phyloP scores from a whole-genome alignment of 2,113 vertebrate species.

The Capreolus pygargus region DNA sequence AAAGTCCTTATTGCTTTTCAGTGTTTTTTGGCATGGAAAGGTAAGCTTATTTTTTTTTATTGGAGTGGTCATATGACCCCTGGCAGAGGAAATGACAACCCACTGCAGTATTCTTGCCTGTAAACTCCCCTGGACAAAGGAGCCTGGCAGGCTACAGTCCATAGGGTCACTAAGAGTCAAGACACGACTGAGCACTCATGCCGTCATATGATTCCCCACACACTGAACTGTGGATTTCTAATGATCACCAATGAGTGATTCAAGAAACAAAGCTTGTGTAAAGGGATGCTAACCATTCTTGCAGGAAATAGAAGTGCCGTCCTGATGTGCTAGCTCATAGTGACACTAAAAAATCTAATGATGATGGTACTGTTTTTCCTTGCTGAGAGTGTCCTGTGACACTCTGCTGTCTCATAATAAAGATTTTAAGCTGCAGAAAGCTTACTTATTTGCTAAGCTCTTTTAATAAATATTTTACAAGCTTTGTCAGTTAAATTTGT shows the following conservation, averaged over 20 bases:
- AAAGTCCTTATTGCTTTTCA: not conserved
- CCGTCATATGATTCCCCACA: not conserved
- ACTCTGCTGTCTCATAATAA: not conserved
- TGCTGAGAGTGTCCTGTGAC: not conserved
- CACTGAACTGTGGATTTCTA: not conserved
- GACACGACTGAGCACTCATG: not conserved
- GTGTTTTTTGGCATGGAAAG: not conserved
- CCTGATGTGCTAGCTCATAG: not conserved
- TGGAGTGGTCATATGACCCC: not conserved
- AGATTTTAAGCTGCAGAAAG: not conserved
- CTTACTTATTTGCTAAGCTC: conserved; percentile 18
- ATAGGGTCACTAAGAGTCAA: not conserved
- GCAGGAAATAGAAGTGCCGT: not conserved
- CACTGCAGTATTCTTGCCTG: not conserved
- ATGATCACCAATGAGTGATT: not conserved
- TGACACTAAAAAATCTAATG: not conserved
- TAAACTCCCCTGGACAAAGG: not conserved
- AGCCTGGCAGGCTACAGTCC: not conserved
- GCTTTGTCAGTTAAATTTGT: conserved; percentile 47
- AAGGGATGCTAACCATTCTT: not conserved
- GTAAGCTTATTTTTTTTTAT: not conserved
- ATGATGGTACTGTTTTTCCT: not conserved
- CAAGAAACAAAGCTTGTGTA: conserved; percentile 3
- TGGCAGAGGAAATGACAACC: not conserved
- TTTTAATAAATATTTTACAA: conserved; percentile 59